These are phyloP conservation scores for Ceyx cyanopectus DNA, from an alignment of 2,113 vertebrate genomes.

Conservation along the genomic window DNA sequence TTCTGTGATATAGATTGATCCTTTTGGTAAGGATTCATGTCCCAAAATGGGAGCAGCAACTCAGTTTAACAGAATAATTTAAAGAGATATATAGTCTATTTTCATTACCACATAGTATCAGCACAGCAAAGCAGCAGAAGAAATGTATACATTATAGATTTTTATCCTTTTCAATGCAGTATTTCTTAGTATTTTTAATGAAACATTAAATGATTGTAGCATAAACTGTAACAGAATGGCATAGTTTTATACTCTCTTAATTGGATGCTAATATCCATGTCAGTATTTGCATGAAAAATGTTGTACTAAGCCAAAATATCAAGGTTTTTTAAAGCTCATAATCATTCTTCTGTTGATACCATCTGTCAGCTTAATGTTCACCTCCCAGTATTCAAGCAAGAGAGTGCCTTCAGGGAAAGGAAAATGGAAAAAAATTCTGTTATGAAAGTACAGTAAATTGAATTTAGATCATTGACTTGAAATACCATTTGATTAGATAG, in stretches of 20 bases:
- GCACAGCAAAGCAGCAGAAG: not conserved
- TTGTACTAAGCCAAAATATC: constrained; percentile 56
- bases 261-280: constrained; percentile 62
- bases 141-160: not conserved
- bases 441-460: constrained; percentile 3
- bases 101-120: not conserved
- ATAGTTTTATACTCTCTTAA: constrained; percentile 44
- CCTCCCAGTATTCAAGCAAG: constrained; percentile 28
- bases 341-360: constrained; percentile 55
- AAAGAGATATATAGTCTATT: not conserved
- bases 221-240: constrained; percentile 32
- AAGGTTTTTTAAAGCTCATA: constrained; percentile 49
- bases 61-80: not conserved
- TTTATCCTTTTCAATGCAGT: constrained; percentile 29
- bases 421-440: not conserved
- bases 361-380: constrained; percentile 63
- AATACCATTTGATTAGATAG: not conserved
- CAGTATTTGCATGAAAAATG: constrained; percentile 55
- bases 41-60: not conserved
- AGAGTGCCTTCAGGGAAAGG: constrained; percentile 24
- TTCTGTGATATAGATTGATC: not conserved
- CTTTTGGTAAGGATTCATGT: not conserved
- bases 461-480: not conserved
- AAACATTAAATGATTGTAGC: constrained; percentile 23
- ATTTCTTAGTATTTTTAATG: constrained; percentile 37